phyloP scores from a whole-genome alignment of 2,113 vertebrate species.

The Notothenia coriiceps region DNA sequence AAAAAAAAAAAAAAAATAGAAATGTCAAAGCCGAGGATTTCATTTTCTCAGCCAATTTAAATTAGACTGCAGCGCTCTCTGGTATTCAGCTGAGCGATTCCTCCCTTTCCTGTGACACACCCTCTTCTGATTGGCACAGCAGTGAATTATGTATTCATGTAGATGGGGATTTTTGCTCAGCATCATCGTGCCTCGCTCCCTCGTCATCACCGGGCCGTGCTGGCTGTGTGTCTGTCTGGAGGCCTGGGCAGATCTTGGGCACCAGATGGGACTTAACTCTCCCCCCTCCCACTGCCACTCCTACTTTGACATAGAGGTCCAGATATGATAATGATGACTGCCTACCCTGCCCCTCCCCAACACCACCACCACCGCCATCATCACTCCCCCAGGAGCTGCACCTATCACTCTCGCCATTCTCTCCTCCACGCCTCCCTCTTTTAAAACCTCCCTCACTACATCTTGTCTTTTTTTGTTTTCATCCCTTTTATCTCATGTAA shows the following conservation, averaged over 20 bases:
- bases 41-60: conserved; percentile 1
- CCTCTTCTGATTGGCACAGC: conserved; percentile 22
- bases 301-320: conserved; percentile 65
- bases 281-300: conserved; percentile 43
- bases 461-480: conserved; percentile 38
- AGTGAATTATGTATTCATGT: conserved; percentile 23
- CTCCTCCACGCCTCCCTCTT: conserved; percentile 30
- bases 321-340: conserved; percentile 75
- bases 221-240: conserved; percentile 44
- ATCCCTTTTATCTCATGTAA: conserved; percentile 41
- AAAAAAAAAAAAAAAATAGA: not conserved
- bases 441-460: conserved; percentile 22
- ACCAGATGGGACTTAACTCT: conserved; percentile 75
- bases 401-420: conserved; percentile 44
- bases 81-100: not conserved
- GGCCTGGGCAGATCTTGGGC: conserved; percentile 75
- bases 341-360: conserved; percentile 32
- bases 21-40: conserved; percentile 11
- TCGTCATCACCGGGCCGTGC: conserved; percentile 28
- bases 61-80: not conserved
- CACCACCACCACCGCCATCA: conserved; percentile 37
- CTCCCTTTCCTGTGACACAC: not conserved
- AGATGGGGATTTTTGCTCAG: conserved; percentile 33
- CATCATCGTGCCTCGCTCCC: conserved; percentile 32
- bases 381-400: conserved; percentile 48